Base-by-base conservation (phyloP, 2,797 vertebrate species). In the Pipistrellus nathusii region DNA sequence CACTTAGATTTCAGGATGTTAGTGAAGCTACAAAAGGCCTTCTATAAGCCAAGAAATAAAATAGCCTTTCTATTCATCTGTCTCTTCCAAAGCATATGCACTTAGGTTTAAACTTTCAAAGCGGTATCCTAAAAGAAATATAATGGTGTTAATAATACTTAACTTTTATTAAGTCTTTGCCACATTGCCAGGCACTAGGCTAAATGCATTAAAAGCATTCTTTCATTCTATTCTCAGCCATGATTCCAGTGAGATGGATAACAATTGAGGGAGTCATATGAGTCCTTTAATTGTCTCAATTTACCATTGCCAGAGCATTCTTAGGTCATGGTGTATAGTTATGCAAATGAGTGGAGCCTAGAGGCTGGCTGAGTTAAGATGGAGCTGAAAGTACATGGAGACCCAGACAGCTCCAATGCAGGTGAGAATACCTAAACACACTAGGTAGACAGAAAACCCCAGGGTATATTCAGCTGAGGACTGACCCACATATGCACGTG, bases 191-290 rank as follows among this genome's bases (percentile, higher is more conserved):
- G 71, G 27, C 23, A 59, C 25, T 30, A 64, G 11, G 14, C 27
- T 82, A 32, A 57, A 25, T 86, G 32, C 5, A 17, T n/a, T 41
- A 48, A 46, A n/a, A 18, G 30, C 23, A 76, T 69, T 66, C 30
- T 87, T 81, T 78, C 35, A 73, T 68, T 91, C 82, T 72, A 57
- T 44, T 92, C 27, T 88, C 57, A 88, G 68, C 41, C 71, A 7
- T 7, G n/a, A 81, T 85, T 6, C 6, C 17, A 62, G 68, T 64
- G 73, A 57, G 25, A 25, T 85, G 81, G 30, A 32, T 88, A 27
- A 78, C n/a, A 82, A 73, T 55, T 20, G 35, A 86, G 23, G 6
- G 3, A 66, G 62, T n/a, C 62, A 30, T 64, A n/a, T 2, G 0
- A 46, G 51, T 15, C 62, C 30, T 59, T 1, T 11, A 48, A 6